phyloP scores from a whole-genome alignment of 2,113 vertebrate genomes.

The Lophius piscatorius region DNA sequence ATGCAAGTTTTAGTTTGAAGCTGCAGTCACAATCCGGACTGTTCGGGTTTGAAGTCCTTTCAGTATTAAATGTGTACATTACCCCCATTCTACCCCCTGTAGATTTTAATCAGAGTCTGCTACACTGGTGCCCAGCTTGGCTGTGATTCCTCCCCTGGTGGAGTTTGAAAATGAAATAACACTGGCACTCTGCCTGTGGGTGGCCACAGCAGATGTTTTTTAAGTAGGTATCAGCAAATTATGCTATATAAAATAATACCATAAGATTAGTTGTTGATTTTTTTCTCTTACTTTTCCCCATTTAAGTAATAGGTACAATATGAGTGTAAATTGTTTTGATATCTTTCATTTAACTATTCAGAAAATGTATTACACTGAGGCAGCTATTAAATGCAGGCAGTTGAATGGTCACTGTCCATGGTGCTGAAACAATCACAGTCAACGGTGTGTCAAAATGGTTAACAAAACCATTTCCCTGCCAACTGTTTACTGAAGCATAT shows the following conservation, averaged over 20 bases:
- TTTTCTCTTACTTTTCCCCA: not conserved
- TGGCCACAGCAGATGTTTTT: constrained; percentile 40
- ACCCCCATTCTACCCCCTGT: constrained; percentile 17
- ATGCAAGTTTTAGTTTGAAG: not conserved
- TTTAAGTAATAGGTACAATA: not conserved
- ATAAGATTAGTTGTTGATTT: not conserved
- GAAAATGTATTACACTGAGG: not conserved
- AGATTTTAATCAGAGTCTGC: constrained; percentile 48
- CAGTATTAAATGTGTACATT: constrained; percentile 37
- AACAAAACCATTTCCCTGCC: not conserved
- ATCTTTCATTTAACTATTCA: not conserved
- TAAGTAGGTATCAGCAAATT: not conserved
- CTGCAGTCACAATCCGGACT: not conserved
- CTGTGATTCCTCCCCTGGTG: constrained; percentile 15
- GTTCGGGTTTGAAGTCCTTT: constrained; percentile 8
- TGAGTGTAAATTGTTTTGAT: not conserved
- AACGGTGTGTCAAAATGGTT: not conserved
- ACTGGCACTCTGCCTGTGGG: constrained; percentile 15
- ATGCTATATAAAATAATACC: not conserved
- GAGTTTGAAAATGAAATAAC: constrained; percentile 26
- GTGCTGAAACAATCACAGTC: constrained; percentile 57
- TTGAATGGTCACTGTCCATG: constrained; percentile 50
- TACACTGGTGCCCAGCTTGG: constrained; percentile 17
- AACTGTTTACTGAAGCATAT: not conserved
- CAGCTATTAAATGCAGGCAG: not conserved